These are phyloP conservation scores for Panzeria rudis DNA, from an alignment of 2,888 invertebrate species.

Conservation along the genomic window DNA sequence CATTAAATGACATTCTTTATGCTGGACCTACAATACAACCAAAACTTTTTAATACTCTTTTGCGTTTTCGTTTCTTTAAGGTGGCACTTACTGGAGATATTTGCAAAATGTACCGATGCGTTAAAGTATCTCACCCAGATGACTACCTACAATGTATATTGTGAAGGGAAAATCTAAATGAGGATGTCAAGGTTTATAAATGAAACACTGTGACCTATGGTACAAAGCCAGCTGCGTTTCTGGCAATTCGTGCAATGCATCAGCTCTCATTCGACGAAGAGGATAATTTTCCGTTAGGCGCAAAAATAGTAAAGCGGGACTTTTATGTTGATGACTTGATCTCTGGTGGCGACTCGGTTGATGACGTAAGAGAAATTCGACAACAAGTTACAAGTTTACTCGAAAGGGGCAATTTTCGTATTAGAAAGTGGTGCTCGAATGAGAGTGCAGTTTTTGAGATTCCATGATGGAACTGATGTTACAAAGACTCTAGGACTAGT, in stretches of 20 bases:
- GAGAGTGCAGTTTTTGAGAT: slow-evolving; percentile 39
- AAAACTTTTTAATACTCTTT: slow-evolving; percentile 43
- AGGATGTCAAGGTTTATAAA: slow-evolving; percentile 44
- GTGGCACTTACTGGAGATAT: slow-evolving; percentile 66
- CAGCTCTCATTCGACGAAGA: slow-evolving; percentile 52
- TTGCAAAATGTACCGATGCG: slow-evolving; percentile 71
- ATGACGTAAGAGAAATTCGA: slow-evolving; percentile 42
- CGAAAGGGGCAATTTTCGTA: slow-evolving; percentile 31
- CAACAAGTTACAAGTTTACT: slow-evolving; percentile 30
- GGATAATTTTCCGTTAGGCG: slow-evolving; percentile 11
- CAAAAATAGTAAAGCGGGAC: slow-evolving; percentile 49
- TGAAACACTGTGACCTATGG: slow-evolving; percentile 64
- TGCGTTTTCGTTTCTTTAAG: slow-evolving; percentile 58
- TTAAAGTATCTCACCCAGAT: slow-evolving; percentile 58
- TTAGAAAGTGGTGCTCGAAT: slow-evolving; percentile 62
- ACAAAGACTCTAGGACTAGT: slow-evolving; percentile 54
- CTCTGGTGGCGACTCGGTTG: slow-evolving; percentile 42
- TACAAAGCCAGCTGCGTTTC: slow-evolving; percentile 42
- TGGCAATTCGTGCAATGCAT: slow-evolving; percentile 58
- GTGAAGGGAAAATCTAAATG: slow-evolving; percentile 53
- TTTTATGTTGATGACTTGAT: slow-evolving; percentile 68
- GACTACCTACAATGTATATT: slow-evolving; percentile 65
- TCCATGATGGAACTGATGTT: slow-evolving; percentile 46
- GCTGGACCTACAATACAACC: background rate
- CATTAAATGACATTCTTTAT: slow-evolving; percentile 32